Percentiles rank a stretch among this genome's conserved stretches.
phyloP scores from a whole-genome alignment of 2,888 invertebrate genomes.

The Athalia cordata region DNA sequence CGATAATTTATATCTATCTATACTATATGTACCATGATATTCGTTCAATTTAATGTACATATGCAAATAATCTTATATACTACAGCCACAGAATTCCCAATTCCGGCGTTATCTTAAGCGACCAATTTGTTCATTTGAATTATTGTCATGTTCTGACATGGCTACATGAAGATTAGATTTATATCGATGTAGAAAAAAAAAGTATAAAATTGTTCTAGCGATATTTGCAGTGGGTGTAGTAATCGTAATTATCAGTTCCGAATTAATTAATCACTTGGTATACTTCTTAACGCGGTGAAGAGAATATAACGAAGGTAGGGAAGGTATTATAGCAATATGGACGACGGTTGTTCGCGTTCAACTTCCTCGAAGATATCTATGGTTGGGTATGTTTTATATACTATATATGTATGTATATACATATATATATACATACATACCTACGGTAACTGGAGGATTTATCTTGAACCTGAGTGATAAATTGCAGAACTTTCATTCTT shows the following conservation, averaged over 20 bases:
- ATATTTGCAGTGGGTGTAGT: no score
- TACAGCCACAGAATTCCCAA: constrained; percentile 29
- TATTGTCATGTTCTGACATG: neutral
- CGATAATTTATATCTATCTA: no score
- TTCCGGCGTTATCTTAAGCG: neutral
- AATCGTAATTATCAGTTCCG: no score
- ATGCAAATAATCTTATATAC: constrained; percentile 11
- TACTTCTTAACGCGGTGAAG: neutral
- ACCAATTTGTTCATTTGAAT: neutral
- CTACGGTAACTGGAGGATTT: constrained; percentile 49
- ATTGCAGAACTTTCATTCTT: constrained; percentile 52
- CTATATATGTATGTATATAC: no score
- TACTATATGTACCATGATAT: constrained; percentile 9
- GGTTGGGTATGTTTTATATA: neutral
- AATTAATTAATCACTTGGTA: constrained; percentile 14
- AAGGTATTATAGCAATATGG: constrained; percentile 28
- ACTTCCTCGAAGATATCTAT: constrained; percentile 49
- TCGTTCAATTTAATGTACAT: constrained; percentile 37
- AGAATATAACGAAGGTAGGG: no score
- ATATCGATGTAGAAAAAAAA: no score
- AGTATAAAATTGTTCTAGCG: no score
- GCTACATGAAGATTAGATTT: no score
- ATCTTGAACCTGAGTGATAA: constrained; percentile 50
- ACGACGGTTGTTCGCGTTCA: constrained; percentile 37
- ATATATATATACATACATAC: neutral